phyloP scores from a whole-genome alignment of 1,140 invertebrate genomes.

The Calliopsis andreniformis region DNA sequence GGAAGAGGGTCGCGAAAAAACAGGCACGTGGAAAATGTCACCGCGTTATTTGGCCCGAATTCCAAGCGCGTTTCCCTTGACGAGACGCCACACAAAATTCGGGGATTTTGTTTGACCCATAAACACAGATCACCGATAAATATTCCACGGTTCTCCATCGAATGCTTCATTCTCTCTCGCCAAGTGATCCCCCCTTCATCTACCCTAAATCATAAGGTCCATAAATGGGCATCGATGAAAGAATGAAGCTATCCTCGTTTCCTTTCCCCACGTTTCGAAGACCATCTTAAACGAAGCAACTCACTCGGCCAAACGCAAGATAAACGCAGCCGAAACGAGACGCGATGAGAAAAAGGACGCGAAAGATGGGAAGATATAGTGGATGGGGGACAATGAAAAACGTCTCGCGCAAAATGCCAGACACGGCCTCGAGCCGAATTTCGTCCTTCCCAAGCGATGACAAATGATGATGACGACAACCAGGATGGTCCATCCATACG shows the following conservation, averaged over 20 bases:
- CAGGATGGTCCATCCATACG: background rate
- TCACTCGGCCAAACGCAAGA: too few species aligned
- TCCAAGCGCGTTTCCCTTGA: constrained; percentile 9
- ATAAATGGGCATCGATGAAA: too few species aligned
- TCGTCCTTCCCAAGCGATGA: constrained; percentile 26
- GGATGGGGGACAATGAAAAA: constrained; percentile 6
- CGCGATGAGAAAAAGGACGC: background rate
- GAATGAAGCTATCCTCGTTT: too few species aligned
- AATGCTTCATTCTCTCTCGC: too few species aligned
- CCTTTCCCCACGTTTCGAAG: too few species aligned
- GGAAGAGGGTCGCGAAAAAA: background rate
- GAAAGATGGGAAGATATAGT: background rate
- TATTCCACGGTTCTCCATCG: too few species aligned
- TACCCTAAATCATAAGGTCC: too few species aligned
- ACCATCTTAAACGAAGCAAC: too few species aligned
- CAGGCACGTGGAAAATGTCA: constrained; percentile 6
- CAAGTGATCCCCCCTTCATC: too few species aligned
- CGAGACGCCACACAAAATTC: constrained; percentile 7
- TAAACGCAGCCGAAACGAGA: too few species aligned
- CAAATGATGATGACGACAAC: constrained; percentile 48
- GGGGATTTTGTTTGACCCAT: constrained; percentile 23
- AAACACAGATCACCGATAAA: constrained; percentile 19
- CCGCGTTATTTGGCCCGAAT: background rate
- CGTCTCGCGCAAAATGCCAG: constrained; percentile 9
- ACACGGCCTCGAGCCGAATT: constrained; percentile 5